Conservation (phyloP, 2,797 vertebrate species). For the Schizopygopsis malacanthus region DNA sequence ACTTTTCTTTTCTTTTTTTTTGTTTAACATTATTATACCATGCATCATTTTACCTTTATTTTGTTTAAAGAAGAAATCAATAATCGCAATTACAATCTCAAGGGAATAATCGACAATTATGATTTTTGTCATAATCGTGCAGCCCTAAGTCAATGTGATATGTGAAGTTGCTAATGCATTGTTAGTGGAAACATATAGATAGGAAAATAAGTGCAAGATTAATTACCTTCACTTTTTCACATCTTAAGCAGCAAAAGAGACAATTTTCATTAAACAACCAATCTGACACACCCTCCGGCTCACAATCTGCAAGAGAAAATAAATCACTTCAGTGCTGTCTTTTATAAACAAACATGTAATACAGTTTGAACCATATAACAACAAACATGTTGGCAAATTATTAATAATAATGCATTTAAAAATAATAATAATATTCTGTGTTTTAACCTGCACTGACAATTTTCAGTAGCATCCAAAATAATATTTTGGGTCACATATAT, state of each 20-base stretch:
- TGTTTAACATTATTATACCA: too few relatives aligned
- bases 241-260: conserved; percentile 96
- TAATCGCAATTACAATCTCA: too few relatives aligned
- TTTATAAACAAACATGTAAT: neutral
- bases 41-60: too few relatives aligned
- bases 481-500: neutral
- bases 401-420: neutral
- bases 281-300: conserved; percentile 90
- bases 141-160: too few relatives aligned
- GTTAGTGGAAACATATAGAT: neutral
- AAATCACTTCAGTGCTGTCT: neutral
- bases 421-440: neutral
- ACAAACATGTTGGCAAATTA: neutral
- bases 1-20: too few relatives aligned
- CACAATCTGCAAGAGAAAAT: conserved; percentile 79
- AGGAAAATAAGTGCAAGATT: conserved; percentile 10
- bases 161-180: neutral
- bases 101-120: too few relatives aligned
- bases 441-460: neutral
- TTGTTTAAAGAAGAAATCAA: too few relatives aligned
- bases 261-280: conserved; percentile 98
- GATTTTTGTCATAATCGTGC: too few relatives aligned
- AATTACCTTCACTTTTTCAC: conserved; percentile 96
- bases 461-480: neutral
- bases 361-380: neutral